Evolutionary conservation across 2,888 invertebrate species (phyloP), one percentile per base, ranked within the genome.

Genomic region (Pristionchus mayeri): DNA sequence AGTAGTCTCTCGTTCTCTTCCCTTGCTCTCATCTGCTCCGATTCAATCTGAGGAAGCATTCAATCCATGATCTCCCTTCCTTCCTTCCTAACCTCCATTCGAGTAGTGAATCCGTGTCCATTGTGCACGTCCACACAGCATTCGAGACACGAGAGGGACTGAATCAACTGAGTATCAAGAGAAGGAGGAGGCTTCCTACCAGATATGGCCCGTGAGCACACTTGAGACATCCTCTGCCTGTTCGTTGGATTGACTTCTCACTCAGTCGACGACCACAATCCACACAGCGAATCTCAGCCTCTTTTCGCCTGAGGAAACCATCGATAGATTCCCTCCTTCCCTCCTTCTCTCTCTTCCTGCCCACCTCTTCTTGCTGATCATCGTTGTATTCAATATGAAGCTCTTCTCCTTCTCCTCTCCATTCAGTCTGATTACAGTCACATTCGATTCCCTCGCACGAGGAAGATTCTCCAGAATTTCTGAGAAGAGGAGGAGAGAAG

Each of bases 101-200:
- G 84, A 13, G 90, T 86, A n/a, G 87, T 75, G 13, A 91, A 86
- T 30, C 86, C 86, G 84, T 91, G 91, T 6, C 91, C 91, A 85
- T 91, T 92, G 87, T 91, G 91, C 9, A 84, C 71, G 76, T 91
- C 90, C 6, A 91, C 91, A 84, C 91, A 91, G 85, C 91, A 91
- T 84, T 91, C 91, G 76, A 91, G 86, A 82, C 91, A 91, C 16
- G 88, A 87, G 67, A 88, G 86, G 11, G 84, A 86, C 88, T 88
- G 85, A 63, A 75, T 75, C 44, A 3, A 75, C 44, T 40, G 44
- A 37, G 40, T 24, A 0, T 9, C 11, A 13, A 44, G 44, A 13
- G 44, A 13, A 13, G 44, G 44, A 13, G 44, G 44, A 13, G 44
- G 44, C n/a, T 7, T 7, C 57, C n/a, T 27, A 80, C 80, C n/a